Evolutionary conservation across 2,888 invertebrate species (phyloP).

Genomic region (Acronicta leporina): DNA sequence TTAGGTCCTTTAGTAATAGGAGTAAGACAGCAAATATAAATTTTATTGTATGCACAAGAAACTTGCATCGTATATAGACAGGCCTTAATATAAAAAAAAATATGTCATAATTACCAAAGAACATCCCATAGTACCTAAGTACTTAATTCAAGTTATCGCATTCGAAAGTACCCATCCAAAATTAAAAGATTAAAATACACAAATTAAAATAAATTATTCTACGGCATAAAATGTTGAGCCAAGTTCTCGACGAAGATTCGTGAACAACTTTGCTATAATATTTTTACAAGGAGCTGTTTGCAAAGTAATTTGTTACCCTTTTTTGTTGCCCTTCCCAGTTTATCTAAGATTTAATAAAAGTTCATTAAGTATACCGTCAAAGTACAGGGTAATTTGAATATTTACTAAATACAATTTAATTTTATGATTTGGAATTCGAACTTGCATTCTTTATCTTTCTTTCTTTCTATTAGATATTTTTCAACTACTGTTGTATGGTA

Average conservation of each 20-base stretch:
- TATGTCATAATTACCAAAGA: slow-evolving; percentile 5
- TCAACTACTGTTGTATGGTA: background rate
- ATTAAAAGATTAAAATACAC: slow-evolving; percentile 27
- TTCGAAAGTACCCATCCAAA: slow-evolving; percentile 5
- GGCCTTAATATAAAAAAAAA: no score
- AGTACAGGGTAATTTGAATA: slow-evolving; percentile 34
- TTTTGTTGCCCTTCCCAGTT: slow-evolving; percentile 60
- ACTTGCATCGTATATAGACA: no score
- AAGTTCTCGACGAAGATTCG: slow-evolving; percentile 27
- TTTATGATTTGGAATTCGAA: slow-evolving; percentile 19
- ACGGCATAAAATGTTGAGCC: slow-evolving; percentile 31
- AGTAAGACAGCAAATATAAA: no score
- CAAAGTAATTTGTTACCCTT: slow-evolving; percentile 71
- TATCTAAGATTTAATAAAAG: slow-evolving; percentile 70
- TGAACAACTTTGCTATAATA: slow-evolving; percentile 35
- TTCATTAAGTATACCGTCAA: slow-evolving; percentile 59
- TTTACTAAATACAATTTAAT: slow-evolving; percentile 38
- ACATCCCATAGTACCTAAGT: background rate
- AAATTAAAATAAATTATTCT: slow-evolving; percentile 37
- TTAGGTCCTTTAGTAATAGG: no score
- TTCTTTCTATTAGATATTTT: no score
- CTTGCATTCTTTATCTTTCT: background rate
- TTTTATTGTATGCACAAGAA: no score
- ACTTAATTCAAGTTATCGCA: slow-evolving; percentile 10
- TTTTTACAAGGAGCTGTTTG: slow-evolving; percentile 61